Evolutionary conservation across 1,140 invertebrate genomes (phyloP), one percentile per base, ranked within the genome.

Genomic region (Drosophila navojoa): DNA sequence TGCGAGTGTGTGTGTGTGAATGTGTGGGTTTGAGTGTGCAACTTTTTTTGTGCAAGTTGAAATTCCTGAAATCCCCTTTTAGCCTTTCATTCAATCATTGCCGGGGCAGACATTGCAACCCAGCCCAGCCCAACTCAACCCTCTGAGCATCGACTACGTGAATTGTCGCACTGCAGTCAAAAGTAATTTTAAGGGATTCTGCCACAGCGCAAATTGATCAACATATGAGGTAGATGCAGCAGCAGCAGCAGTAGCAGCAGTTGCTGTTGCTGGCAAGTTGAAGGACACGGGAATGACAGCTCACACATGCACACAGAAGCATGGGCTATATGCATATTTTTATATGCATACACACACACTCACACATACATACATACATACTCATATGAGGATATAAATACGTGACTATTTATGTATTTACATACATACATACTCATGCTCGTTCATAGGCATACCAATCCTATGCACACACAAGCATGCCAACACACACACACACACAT

Each of bases 51-150:
- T 38, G 44, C 71, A 69, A 61, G 13, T 58, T 62, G 63, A 78
- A 78, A 81, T 84, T 86, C 66, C 72, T 71, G 61, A 79, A 89
- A 79, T 87, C 82, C 72, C 35, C 59, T 89, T 87, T 82, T 89
- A 82, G 76, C 66, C 76, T 89, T 86, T 82, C 76, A 82, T 89
- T 87, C 82, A 87, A 87, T 89, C 84, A 89, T 87, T 79, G 84
- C 54, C 35, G 62, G 35, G 69, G 45, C 47, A 35, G n/a, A 44
- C 57, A 52, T 50, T 25, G 47, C 19, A 13, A 25, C 19, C 45
- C 19, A 5, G 4, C 16, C 42, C 42, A 45, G 9, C 47, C 16
- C 16, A 10, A 4, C 19, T 22, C 47, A 22, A 49, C 19, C 19
- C 4, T 5, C 15, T 7, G 38, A 38, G 47, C 32, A 63, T 57